A percentile compares a stretch with the other conserved stretches of the same genome.
Evolutionary conservation across 2,888 invertebrate genomes (phyloP).

Genomic region (Macrophya annulata): DNA sequence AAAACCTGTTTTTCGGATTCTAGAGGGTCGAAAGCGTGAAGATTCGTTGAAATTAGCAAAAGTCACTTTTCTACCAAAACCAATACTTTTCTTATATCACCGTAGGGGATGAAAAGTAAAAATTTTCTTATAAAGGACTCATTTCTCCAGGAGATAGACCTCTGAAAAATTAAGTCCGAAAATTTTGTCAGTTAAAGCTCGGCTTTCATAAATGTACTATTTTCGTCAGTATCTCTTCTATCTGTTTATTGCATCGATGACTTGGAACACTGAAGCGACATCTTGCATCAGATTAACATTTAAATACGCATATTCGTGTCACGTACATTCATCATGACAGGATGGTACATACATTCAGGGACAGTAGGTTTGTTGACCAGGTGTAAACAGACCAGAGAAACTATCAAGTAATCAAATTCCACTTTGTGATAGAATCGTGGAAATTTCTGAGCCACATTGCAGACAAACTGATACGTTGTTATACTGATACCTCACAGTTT

Average conservation of each 20-base stretch:
- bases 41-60: too few species aligned
- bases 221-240: background rate
- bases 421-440: background rate
- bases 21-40: too few species aligned
- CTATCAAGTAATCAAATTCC: slow-evolving; percentile 40
- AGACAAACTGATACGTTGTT: background rate
- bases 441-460: background rate
- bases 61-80: too few species aligned
- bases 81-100: too few species aligned
- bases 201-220: too few species aligned
- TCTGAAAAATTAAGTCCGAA: too few species aligned
- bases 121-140: too few species aligned
- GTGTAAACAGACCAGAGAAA: slow-evolving; percentile 32
- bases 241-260: background rate
- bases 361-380: slow-evolving; percentile 36
- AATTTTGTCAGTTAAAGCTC: too few species aligned
- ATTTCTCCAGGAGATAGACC: too few species aligned
- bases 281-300: slow-evolving; percentile 34
- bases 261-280: background rate
- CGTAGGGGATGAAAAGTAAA: too few species aligned
- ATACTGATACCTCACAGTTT: background rate
- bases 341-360: background rate
- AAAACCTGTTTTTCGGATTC: too few species aligned
- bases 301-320: slow-evolving; percentile 24
- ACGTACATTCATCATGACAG: background rate